These are phyloP conservation scores for Celastrina argiolus DNA, from an alignment of 2,888 invertebrate species.

Conservation along the genomic window DNA sequence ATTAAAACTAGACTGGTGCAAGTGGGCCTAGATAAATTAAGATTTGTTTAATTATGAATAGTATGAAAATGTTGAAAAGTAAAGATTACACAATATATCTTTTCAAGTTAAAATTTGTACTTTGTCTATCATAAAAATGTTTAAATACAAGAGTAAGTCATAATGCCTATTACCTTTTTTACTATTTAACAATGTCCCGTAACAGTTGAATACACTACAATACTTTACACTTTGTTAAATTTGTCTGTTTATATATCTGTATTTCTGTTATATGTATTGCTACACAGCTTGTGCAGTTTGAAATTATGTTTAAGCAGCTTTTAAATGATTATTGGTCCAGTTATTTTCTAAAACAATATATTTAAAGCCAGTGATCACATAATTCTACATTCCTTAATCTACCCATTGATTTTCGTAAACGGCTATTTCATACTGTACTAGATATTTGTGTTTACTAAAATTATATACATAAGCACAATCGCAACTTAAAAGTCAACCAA, in stretches of 20 bases:
- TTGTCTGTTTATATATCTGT: slow-evolving; percentile 17
- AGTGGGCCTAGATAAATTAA: background rate
- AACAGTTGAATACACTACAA: slow-evolving; percentile 1
- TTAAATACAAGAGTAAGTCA: background rate
- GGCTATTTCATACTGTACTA: no score
- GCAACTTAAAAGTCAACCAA: no score
- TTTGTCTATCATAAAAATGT: background rate
- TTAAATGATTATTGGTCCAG: background rate
- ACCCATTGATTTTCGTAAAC: no score
- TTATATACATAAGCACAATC: background rate
- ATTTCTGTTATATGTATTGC: background rate
- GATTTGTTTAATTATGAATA: background rate
- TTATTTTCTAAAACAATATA: background rate
- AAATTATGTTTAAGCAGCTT: background rate
- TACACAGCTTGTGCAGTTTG: background rate
- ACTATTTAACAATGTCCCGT: background rate
- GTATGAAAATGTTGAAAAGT: background rate
- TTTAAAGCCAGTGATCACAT: background rate
- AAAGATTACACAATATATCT: background rate
- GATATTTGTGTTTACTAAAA: background rate
- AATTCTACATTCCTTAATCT: no score
- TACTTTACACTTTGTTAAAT: slow-evolving; percentile 19
- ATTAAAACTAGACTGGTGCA: no score
- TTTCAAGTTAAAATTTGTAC: background rate
- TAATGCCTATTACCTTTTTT: background rate